A percentile compares a stretch with the other conserved stretches of the same genome.
Conservation (phyloP, 2,888 invertebrate species). For the Watsonalla cultraria region DNA sequence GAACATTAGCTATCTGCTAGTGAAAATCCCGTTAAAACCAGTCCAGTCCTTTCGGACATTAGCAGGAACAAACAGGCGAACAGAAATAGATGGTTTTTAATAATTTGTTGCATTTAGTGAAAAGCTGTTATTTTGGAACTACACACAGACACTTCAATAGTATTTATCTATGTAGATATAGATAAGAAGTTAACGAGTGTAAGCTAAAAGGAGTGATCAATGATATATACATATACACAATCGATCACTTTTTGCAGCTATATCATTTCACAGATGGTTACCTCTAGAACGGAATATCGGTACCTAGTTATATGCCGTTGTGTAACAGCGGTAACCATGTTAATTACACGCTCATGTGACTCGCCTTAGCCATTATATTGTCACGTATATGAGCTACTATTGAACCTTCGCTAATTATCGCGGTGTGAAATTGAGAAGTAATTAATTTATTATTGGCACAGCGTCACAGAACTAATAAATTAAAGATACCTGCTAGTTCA, state of each 20-base stretch:
- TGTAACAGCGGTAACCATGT: conserved; percentile 35
- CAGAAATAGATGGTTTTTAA: no score
- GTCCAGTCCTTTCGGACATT: no score
- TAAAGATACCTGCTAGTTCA: no score
- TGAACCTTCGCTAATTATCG: conserved; percentile 5
- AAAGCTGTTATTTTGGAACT: no score
- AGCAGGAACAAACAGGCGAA: no score
- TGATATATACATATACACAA: conserved; percentile 3
- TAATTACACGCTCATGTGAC: conserved; percentile 22
- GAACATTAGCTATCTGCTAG: no score
- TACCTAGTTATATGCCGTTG: conserved; percentile 35
- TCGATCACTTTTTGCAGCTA: conserved; percentile 25
- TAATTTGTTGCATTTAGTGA: neutral
- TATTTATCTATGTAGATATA: no score
- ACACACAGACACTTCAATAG: no score
- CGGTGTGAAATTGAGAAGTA: no score
- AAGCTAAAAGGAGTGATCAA: neutral
- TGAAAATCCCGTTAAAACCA: no score
- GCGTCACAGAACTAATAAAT: no score
- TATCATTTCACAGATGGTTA: conserved; percentile 35
- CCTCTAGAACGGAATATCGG: conserved; percentile 37
- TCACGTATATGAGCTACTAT: conserved; percentile 8
- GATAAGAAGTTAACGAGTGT: neutral
- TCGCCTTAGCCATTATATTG: conserved; percentile 21
- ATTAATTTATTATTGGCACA: no score